Conservation (phyloP, 2,113 vertebrate genomes). For the Boulengeromyrus knoepffleri region DNA sequence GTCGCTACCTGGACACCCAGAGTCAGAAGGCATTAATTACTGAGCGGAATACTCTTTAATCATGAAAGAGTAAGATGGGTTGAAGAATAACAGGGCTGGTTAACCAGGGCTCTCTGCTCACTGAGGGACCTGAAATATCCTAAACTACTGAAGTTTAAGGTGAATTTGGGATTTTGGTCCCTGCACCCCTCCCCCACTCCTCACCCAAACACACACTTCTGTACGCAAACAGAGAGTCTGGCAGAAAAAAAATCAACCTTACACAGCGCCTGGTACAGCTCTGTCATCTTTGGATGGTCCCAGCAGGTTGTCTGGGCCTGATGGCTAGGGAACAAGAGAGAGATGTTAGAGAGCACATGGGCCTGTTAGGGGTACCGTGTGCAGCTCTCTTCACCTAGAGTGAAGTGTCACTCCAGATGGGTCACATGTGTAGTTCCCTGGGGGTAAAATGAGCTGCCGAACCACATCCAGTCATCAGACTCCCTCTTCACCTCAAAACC, state of each 20-base stretch:
- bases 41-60: constrained; percentile 44
- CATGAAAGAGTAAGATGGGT: constrained; percentile 33
- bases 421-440: not conserved
- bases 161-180: not conserved
- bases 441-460: not conserved
- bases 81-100: constrained; percentile 45
- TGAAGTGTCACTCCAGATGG: not conserved
- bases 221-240: not conserved
- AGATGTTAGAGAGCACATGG: not conserved
- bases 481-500: not conserved
- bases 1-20: constrained; percentile 7
- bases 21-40: constrained; percentile 47
- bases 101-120: constrained; percentile 47
- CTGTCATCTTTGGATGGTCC: constrained; percentile 99
- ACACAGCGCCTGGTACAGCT: constrained; percentile 92
- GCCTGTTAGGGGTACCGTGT: not conserved
- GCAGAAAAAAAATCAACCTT: constrained; percentile 44
- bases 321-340: constrained; percentile 62
- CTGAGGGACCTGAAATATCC: constrained; percentile 37
- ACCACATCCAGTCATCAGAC: not conserved
- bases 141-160: constrained; percentile 45
- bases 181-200: not conserved
- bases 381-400: not conserved
- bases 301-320: constrained; percentile 97
- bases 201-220: not conserved